phyloP scores from a whole-genome alignment of 2,888 invertebrate genomes.

The Xylota segnis region DNA sequence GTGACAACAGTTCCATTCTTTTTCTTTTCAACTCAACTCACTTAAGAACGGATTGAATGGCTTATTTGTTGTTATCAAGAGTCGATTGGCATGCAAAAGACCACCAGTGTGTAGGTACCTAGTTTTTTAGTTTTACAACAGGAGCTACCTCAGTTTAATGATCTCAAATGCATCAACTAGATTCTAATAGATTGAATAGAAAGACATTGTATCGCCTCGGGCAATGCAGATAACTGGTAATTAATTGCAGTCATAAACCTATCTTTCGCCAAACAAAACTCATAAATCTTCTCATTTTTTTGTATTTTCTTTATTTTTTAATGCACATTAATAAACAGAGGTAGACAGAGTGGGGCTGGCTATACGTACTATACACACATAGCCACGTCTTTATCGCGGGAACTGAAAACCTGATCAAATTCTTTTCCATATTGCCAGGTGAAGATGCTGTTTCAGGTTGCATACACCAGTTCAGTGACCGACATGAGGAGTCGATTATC shows the following conservation, averaged over 20 bases:
- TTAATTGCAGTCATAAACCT: constrained; percentile 72
- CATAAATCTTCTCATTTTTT: constrained; percentile 58
- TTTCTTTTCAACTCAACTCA: too few relatives aligned
- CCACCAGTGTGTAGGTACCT: too few relatives aligned
- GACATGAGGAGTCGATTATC: neutral
- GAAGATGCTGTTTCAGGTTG: constrained; percentile 23
- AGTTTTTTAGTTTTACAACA: neutral
- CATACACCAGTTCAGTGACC: constrained; percentile 44
- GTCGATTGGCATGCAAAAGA: neutral
- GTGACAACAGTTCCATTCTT: too few relatives aligned
- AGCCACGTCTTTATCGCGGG: constrained; percentile 41
- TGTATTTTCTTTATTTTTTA: constrained; percentile 12
- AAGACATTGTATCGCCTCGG: neutral
- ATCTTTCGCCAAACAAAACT: constrained; percentile 58
- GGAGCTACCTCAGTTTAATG: neutral
- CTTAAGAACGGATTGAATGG: too few relatives aligned
- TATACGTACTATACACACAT: neutral
- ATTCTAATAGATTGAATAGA: neutral
- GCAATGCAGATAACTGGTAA: constrained; percentile 30
- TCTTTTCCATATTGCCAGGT: neutral
- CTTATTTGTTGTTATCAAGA: too few relatives aligned
- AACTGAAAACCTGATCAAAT: constrained; percentile 67
- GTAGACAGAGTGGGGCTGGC: constrained; percentile 36
- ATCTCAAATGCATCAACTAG: neutral
- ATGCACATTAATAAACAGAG: constrained; percentile 64